A percentile compares a stretch with the other conserved stretches of the same genome.
Evolutionary conservation across 2,113 vertebrate species (phyloP).

Genomic region (Gadus chalcogrammus): DNA sequence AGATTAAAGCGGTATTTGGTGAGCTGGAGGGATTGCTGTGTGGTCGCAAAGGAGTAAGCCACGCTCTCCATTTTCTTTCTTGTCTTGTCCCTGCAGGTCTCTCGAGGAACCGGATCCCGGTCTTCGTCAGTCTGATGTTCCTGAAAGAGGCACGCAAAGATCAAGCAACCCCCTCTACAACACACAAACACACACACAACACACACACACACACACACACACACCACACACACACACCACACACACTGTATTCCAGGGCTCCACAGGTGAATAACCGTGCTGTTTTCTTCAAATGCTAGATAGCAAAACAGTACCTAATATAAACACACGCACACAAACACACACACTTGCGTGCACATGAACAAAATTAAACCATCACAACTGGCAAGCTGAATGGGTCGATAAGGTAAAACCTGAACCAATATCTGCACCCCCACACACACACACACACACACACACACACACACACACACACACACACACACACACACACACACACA

Average conservation of each 20-base stretch:
- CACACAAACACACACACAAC: background rate
- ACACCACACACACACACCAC: background rate
- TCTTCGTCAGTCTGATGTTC: background rate
- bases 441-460: constrained; percentile 15
- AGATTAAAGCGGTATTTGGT: too few species aligned
- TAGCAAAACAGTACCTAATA: background rate
- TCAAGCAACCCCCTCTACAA: background rate
- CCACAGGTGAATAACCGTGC: too few species aligned
- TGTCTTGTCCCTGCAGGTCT: constrained; percentile 37
- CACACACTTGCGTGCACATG: constrained; percentile 37
- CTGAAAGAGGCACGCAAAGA: constrained; percentile 7
- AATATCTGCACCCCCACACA: too few species aligned
- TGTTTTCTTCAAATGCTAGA: background rate
- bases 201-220: constrained; percentile 1
- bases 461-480: constrained; percentile 33
- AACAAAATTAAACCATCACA: constrained; percentile 59
- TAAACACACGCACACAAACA: constrained; percentile 8
- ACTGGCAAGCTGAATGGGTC: constrained; percentile 37
- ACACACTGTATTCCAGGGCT: too few species aligned
- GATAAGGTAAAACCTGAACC: constrained; percentile 26
- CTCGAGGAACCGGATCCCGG: constrained; percentile 11
- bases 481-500: constrained; percentile 20
- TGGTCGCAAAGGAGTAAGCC: constrained; percentile 14
- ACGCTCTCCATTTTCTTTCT: constrained; percentile 1
- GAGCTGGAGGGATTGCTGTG: constrained; percentile 13